Percentiles rank a stretch among this genome's conserved stretches.
Evolutionary conservation across 2,797 vertebrate genomes (phyloP).

Genomic region (Pipistrellus kuhlii): DNA sequence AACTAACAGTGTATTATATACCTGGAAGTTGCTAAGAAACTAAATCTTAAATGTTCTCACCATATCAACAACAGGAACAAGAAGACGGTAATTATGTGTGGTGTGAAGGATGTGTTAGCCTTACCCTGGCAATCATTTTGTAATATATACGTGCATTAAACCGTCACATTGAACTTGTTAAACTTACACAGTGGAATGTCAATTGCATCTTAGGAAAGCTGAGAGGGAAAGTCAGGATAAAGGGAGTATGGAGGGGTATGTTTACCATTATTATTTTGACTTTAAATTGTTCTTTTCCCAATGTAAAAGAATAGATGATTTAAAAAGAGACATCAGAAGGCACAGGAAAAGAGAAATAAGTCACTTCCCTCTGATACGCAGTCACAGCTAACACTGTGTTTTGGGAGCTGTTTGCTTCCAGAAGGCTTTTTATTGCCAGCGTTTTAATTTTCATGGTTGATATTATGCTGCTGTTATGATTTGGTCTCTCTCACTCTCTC

Average conservation of each 20-base stretch:
- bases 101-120: not conserved
- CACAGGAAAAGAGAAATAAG: not conserved
- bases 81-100: not conserved
- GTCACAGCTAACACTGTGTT: not conserved
- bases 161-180: not conserved
- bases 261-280: slow-evolving; percentile 15
- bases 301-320: slow-evolving; percentile 3
- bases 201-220: not conserved
- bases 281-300: not conserved
- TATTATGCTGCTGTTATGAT: slow-evolving; percentile 31
- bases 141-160: not conserved
- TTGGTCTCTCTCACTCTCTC: not conserved
- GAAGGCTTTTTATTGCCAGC: not conserved
- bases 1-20: not conserved
- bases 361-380: not conserved
- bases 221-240: not conserved
- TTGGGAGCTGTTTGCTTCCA: not conserved
- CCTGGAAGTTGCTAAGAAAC: not conserved
- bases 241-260: not conserved
- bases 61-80: not conserved
- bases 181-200: not conserved
- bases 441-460: slow-evolving; percentile 34
- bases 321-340: slow-evolving; percentile 8
- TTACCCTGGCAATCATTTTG: not conserved
- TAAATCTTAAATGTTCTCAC: not conserved